Percentiles rank a stretch among this genome's conserved stretches.
Evolutionary conservation across 30 jellyfish, hydroid and myxozoan genomes (phyloP).

Genomic region (Aurelia coerulea): DNA sequence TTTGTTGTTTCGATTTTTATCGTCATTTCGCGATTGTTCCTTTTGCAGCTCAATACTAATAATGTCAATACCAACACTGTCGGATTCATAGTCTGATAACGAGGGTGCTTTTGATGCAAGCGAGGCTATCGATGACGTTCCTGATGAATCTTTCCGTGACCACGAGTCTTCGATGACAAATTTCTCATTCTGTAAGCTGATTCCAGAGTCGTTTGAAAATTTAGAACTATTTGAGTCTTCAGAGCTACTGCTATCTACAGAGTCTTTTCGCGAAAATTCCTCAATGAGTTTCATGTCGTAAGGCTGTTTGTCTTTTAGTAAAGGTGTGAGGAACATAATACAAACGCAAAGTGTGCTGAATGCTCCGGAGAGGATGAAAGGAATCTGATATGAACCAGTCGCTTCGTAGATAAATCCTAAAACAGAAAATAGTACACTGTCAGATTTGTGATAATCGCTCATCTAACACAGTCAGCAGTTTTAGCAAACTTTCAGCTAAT

Average conservation of each 20-base stretch:
- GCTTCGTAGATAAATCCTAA: constrained; percentile 62
- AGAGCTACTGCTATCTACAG: constrained; percentile 28
- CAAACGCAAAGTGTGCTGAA: constrained; percentile 59
- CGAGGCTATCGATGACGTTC: constrained; percentile 1
- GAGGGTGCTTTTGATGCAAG: constrained; percentile 4
- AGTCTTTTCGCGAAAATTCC: constrained; percentile 17
- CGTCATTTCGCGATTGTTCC: neutral
- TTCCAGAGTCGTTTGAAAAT: constrained; percentile 52
- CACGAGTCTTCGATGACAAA: neutral
- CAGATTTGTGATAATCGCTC: no score
- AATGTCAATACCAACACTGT: constrained; percentile 6
- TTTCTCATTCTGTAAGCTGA: constrained; percentile 29
- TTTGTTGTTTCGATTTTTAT: neutral
- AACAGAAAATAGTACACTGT: neutral
- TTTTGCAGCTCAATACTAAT: neutral
- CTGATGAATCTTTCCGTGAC: neutral
- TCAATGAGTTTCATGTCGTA: neutral
- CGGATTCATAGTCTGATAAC: constrained; percentile 41
- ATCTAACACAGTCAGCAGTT: no score
- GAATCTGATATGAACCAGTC: constrained; percentile 63
- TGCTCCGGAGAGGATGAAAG: constrained; percentile 56
- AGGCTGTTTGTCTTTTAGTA: constrained; percentile 27
- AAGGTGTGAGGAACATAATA: constrained; percentile 55
- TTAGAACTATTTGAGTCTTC: neutral
- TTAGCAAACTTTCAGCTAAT: no score